Evolutionary conservation across 2,888 invertebrate species (phyloP), one percentile per base, ranked within the genome.

Genomic region (Ceraclea dissimilis): DNA sequence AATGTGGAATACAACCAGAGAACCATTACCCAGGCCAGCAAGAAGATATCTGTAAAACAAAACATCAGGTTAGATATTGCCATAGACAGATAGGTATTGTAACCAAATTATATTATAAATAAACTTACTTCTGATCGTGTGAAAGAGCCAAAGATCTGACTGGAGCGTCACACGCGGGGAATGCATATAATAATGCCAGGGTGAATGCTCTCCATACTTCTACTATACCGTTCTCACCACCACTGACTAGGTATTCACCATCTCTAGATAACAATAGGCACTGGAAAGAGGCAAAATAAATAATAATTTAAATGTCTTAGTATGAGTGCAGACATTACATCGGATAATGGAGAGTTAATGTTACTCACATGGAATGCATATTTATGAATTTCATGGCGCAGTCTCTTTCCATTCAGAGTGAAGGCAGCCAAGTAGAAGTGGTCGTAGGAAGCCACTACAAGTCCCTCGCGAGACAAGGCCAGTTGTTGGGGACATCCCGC

Each of bases 201-300:
- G 96, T 97, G 78, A 94, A 95, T 55, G 97, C 93, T 70, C 98
- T 84, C 95, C 97, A 96, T 62, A 99, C 95, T 78, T 97, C 95
- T 64, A 98, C 97, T 65, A 96, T 91, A 62, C 98, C 98, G 69
- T 89, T 90, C 70, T 94, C 95, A 16, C 97, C 97, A 62, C 95
- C 98, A 65, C 96, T 90, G 84, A 97, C 93, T 72, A 99, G 81
- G 77, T 98, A 99, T 79, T 99, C 98, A 63, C 99, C 99, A 78
- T 99, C 98, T 57, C 98, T 88, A 63, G 95, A 97, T 70, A 98
- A 77, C 67, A 90, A 81, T 81, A 93, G 82, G 76, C 93, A 92
- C 92, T 93, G 72, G 16, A 74, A 59, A 31, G 11, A 31, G 31
- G 31, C 31, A 31, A 39, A 39, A n/a, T 39, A 39, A n/a, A n/a